Conservation (phyloP, 1,140 invertebrate species). For the Frieseomelitta varia region DNA sequence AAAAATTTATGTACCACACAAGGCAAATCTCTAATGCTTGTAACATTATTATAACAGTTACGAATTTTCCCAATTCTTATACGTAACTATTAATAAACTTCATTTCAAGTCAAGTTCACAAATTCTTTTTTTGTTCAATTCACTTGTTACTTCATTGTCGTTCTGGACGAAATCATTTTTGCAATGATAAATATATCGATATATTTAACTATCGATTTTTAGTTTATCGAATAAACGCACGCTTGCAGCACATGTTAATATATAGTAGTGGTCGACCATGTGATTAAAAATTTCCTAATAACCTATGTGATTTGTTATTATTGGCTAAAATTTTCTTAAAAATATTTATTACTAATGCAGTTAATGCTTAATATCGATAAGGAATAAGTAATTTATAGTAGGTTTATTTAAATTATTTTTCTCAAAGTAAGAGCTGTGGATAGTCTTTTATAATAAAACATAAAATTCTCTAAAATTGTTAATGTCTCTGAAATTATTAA, state of each 20-base stretch:
- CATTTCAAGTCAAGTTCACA: background rate
- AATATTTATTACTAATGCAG: background rate
- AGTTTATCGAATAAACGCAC: background rate
- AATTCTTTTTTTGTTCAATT: background rate
- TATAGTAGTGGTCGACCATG: background rate
- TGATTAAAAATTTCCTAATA: background rate
- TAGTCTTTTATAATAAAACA: background rate
- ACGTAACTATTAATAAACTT: background rate
- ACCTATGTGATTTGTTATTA: background rate
- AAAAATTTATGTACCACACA: background rate
- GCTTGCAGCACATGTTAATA: too few relatives aligned
- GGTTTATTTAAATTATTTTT: too few relatives aligned
- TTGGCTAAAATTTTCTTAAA: background rate
- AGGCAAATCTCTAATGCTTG: background rate
- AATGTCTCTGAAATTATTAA: background rate
- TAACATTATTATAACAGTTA: background rate
- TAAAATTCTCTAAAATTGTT: background rate
- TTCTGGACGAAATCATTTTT: background rate
- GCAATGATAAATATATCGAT: conserved; percentile 2
- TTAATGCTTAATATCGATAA: background rate
- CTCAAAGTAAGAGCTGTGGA: background rate
- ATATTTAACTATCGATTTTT: conserved; percentile 15
- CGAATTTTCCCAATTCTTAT: background rate
- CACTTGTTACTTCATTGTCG: background rate
- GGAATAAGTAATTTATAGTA: background rate